Conservation (phyloP, 2,113 vertebrate species). For the Isurus oxyrinchus region DNA sequence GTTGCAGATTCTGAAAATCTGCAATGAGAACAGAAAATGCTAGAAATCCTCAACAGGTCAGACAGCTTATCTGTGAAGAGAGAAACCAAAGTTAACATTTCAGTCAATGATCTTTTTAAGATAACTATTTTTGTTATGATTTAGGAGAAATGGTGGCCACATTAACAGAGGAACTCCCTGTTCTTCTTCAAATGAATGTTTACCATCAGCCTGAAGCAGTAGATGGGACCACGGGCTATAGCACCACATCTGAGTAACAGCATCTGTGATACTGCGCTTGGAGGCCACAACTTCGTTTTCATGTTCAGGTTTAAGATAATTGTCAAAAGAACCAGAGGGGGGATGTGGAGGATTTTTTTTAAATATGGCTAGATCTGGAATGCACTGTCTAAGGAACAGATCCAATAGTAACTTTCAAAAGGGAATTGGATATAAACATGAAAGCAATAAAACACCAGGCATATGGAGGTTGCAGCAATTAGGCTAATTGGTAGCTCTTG, state of each 20-base stretch:
- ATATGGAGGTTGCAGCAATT: background rate
- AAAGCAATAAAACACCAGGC: background rate
- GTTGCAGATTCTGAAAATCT: too few relatives aligned
- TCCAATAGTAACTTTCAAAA: background rate
- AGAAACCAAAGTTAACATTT: background rate
- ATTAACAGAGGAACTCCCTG: background rate
- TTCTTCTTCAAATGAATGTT: background rate
- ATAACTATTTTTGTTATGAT: background rate
- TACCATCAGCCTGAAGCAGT: background rate
- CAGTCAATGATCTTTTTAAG: background rate
- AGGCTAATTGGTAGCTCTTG: background rate
- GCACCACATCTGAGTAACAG: background rate
- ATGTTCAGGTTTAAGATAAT: background rate
- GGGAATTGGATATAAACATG: background rate
- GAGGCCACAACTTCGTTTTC: background rate
- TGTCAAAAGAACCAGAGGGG: background rate
- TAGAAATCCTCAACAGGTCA: background rate
- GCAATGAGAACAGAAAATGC: background rate
- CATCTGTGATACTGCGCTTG: background rate
- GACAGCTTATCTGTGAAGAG: background rate
- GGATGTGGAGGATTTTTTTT: background rate
- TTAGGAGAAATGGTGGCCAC: background rate
- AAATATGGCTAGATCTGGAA: background rate
- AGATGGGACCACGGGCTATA: background rate
- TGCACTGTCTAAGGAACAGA: background rate